These are phyloP conservation scores for Crambe crambe DNA, from an alignment of 37 sponge, comb jelly and placozoan genomes.

Conservation along the genomic window DNA sequence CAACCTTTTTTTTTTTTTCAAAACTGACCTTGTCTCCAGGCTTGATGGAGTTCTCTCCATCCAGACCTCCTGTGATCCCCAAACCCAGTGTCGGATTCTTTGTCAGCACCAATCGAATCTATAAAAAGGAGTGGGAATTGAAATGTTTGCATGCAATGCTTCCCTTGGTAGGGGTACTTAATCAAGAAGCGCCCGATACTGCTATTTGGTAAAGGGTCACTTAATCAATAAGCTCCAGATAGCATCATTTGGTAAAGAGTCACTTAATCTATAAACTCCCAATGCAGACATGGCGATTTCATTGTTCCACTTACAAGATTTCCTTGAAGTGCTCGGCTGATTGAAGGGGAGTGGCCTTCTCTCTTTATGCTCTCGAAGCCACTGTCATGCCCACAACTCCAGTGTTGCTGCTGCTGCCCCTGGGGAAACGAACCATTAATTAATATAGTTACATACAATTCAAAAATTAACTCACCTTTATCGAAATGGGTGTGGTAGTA, in stretches of 20 bases:
- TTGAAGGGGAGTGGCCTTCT: neutral
- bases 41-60: slow-evolving; percentile 26
- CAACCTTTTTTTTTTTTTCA: too few species aligned
- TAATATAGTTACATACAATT: neutral
- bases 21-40: slow-evolving; percentile 53
- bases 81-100: slow-evolving; percentile 47
- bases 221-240: too few species aligned
- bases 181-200: too few species aligned
- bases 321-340: too few species aligned
- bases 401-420: neutral
- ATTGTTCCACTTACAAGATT: too few species aligned
- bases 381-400: slow-evolving; percentile 24
- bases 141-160: too few species aligned
- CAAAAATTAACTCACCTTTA: neutral
- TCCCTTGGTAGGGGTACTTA: too few species aligned
- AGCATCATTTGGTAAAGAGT: too few species aligned
- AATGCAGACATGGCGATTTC: too few species aligned
- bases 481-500: neutral
- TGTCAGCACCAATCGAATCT: slow-evolving; percentile 36
- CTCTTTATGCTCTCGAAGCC: slow-evolving; percentile 25
- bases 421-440: neutral
- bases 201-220: too few species aligned
- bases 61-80: slow-evolving; percentile 51
- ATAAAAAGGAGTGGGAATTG: too few species aligned
- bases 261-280: too few species aligned